A percentile compares a stretch with the other conserved stretches of the same genome.
phyloP scores from a whole-genome alignment of 2,113 vertebrate species.

The Oncorhynchus mykiss region DNA sequence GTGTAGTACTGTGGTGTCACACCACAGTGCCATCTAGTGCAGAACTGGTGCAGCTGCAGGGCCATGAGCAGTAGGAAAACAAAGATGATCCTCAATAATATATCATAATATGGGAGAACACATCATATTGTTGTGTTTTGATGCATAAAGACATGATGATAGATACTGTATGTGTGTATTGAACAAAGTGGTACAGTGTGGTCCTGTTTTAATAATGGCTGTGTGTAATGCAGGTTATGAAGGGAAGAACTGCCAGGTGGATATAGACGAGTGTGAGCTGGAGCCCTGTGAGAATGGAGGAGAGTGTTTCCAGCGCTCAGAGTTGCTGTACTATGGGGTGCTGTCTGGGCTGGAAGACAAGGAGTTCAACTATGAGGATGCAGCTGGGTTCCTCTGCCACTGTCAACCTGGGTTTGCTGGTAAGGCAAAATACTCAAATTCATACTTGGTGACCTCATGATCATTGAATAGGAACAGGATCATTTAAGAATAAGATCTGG shows the following conservation, averaged over 20 bases:
- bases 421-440: constrained; percentile 49
- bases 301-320: constrained; percentile 82
- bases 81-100: not conserved
- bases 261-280: constrained; percentile 80
- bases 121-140: not conserved
- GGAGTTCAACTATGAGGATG: constrained; percentile 76
- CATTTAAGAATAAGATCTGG: not conserved
- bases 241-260: constrained; percentile 70
- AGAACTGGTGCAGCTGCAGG: not conserved
- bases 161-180: not conserved
- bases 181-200: not conserved
- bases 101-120: not conserved
- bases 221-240: constrained; percentile 57
- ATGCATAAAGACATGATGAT: not conserved
- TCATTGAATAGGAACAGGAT: not conserved
- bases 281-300: constrained; percentile 82
- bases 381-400: constrained; percentile 84
- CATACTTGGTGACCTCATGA: not conserved
- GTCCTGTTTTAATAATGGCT: not conserved
- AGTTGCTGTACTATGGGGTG: constrained; percentile 67
- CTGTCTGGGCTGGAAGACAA: constrained; percentile 62
- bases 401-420: constrained; percentile 86
- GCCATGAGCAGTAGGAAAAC: not conserved
- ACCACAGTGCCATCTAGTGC: not conserved
- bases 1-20: not conserved